These are phyloP conservation scores for Hemiscyllium ocellatum DNA, from an alignment of 2,113 vertebrate genomes.

Conservation along the genomic window DNA sequence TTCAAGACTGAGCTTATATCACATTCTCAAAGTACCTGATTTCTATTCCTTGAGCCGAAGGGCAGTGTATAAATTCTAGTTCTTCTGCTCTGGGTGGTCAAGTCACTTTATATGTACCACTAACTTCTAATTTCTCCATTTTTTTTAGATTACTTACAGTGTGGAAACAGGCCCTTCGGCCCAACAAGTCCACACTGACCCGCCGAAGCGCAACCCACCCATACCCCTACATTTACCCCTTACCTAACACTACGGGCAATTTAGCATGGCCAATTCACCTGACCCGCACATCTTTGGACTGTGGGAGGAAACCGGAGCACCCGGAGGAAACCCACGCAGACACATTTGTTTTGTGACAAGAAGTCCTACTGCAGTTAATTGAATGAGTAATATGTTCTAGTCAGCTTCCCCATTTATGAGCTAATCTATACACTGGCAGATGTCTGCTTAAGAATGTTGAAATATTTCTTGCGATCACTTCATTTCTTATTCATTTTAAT, in stretches of 20 bases:
- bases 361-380: neutral
- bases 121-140: neutral
- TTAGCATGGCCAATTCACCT: too few species aligned
- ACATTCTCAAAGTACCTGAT: neutral
- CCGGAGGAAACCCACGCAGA: too few species aligned
- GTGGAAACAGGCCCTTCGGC: too few species aligned
- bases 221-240: too few species aligned
- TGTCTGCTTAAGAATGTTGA: neutral
- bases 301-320: too few species aligned
- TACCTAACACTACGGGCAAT: too few species aligned
- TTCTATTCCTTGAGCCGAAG: neutral
- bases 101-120: neutral
- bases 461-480: neutral
- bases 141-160: too few species aligned
- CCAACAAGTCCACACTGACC: too few species aligned
- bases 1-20: neutral
- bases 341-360: neutral
- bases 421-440: neutral
- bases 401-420: neutral
- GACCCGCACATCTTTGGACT: too few species aligned
- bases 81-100: neutral
- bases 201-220: too few species aligned
- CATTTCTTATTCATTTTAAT: neutral
- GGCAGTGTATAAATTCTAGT: neutral
- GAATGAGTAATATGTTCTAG: neutral